phyloP scores from a whole-genome alignment of 2,113 vertebrate genomes.

The Rhinolophus sinicus region DNA sequence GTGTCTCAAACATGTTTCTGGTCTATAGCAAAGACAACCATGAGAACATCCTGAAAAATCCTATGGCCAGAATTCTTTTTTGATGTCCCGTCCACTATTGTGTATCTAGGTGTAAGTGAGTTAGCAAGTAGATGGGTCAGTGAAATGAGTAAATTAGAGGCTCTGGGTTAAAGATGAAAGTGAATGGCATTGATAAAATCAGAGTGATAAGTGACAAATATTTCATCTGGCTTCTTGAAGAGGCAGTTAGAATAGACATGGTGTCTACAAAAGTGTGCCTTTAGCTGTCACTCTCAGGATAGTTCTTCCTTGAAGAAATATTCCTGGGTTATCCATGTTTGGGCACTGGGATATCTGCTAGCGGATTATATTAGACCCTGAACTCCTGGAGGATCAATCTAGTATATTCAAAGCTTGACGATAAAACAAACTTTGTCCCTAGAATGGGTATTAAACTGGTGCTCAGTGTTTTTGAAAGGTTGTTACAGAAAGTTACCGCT shows the following conservation, averaged over 20 bases:
- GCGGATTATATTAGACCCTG: not conserved
- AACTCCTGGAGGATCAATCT: not conserved
- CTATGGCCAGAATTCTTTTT: not conserved
- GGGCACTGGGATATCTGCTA: not conserved
- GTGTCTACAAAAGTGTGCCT: not conserved
- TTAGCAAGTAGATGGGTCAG: not conserved
- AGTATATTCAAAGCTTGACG: not conserved
- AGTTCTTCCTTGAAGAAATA: not conserved
- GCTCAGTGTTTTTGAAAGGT: not conserved
- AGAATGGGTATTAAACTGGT: not conserved
- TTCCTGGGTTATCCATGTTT: not conserved
- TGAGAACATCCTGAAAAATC: not conserved
- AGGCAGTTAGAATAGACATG: not conserved
- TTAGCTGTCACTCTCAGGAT: not conserved
- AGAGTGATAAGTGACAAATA: not conserved
- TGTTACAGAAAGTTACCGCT: not conserved
- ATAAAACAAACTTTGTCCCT: not conserved
- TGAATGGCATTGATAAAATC: not conserved
- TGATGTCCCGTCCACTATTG: not conserved
- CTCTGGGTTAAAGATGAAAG: not conserved
- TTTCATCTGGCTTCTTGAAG: not conserved
- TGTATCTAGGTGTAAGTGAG: not conserved
- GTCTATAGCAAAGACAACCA: not conserved
- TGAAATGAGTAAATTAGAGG: not conserved
- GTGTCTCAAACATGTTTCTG: not conserved